Evolutionary conservation across 1,140 invertebrate species (phyloP).

Genomic region (Pachyrhynchus sulphureomaculatus): DNA sequence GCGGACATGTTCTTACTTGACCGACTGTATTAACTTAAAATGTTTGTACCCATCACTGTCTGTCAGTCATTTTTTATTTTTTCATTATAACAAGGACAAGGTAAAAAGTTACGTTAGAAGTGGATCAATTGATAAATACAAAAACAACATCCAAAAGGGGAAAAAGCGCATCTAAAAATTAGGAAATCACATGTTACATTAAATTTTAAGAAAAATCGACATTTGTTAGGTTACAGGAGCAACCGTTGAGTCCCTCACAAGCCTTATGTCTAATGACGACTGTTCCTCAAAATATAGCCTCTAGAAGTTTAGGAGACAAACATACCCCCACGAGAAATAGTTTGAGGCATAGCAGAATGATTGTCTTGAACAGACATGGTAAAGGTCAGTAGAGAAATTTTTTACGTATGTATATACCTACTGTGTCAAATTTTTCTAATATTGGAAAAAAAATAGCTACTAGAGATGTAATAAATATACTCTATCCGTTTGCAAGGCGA

Average conservation of each 20-base stretch:
- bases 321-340: conserved; percentile 72
- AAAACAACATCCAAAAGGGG: background rate
- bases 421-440: too few species aligned
- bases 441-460: too few species aligned
- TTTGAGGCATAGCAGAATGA: conserved; percentile 69
- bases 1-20: too few species aligned
- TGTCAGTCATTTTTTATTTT: too few species aligned
- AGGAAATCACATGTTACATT: background rate
- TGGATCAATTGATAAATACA: too few species aligned
- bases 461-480: too few species aligned
- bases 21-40: too few species aligned
- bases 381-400: conserved; percentile 41
- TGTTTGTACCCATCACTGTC: too few species aligned
- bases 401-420: too few species aligned
- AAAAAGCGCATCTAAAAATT: background rate
- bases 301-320: conserved; percentile 60
- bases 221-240: conserved; percentile 3
- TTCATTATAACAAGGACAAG: too few species aligned
- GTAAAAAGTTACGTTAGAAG: too few species aligned
- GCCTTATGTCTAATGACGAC: conserved; percentile 59
- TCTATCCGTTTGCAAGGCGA: too few species aligned
- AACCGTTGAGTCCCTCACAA: conserved; percentile 36
- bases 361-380: conserved; percentile 58
- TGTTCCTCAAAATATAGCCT: conserved; percentile 68
- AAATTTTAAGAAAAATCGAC: background rate